Evolutionary conservation across 92 coral and sea anemone species (phyloP).

Genomic region (Blastomussa wellsi): DNA sequence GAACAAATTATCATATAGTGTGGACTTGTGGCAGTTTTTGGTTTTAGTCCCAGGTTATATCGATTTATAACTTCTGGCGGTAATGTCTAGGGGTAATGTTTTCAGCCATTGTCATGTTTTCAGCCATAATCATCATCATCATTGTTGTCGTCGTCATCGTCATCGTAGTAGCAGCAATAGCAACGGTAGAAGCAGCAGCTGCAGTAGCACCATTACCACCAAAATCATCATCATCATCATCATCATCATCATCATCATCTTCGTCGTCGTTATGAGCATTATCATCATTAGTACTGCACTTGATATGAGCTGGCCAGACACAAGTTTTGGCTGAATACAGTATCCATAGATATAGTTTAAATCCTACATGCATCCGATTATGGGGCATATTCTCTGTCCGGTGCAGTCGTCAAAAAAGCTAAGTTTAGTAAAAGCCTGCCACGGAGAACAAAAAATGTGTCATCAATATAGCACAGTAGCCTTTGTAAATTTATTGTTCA

Average conservation of each 20-base stretch:
- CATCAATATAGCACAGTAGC: not conserved
- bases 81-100: not conserved
- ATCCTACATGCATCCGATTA: not conserved
- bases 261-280: too few species aligned
- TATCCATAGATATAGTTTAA: not conserved
- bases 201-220: not conserved
- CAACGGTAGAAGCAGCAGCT: too few species aligned
- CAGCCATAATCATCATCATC: too few species aligned
- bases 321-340: not conserved
- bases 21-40: not conserved
- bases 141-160: too few species aligned
- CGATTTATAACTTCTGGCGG: not conserved
- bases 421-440: not conserved
- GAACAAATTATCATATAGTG: not conserved
- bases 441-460: not conserved
- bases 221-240: too few species aligned
- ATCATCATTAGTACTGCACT: too few species aligned
- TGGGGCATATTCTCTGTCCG: not conserved
- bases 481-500: not conserved
- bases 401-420: not conserved
- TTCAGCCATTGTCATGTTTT: not conserved
- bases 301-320: too few species aligned
- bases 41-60: not conserved
- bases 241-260: too few species aligned
- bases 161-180: too few species aligned